phyloP scores from a whole-genome alignment of 2,888 invertebrate genomes.

The Gerris lacustris region DNA sequence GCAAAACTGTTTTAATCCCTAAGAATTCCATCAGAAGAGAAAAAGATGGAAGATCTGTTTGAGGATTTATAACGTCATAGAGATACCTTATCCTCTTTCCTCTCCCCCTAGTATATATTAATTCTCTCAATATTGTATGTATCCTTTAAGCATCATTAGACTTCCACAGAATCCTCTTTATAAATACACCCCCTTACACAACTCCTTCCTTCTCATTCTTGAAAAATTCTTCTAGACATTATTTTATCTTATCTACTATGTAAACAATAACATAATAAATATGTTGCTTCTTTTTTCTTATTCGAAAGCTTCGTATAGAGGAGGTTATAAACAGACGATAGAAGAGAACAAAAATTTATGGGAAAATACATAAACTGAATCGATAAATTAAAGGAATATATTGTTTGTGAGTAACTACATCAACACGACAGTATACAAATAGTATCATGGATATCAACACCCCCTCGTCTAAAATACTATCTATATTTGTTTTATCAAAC shows the following conservation, averaged over 20 bases:
- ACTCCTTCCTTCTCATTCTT: background rate
- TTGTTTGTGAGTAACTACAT: too few relatives aligned
- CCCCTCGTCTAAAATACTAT: too few relatives aligned
- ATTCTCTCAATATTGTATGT: background rate
- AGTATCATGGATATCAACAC: too few relatives aligned
- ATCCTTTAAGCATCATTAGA: constrained; percentile 3
- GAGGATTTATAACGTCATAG: constrained; percentile 1
- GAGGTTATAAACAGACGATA: too few relatives aligned
- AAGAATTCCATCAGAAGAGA: too few relatives aligned
- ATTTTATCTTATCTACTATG: background rate
- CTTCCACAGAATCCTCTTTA: background rate
- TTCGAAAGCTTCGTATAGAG: too few relatives aligned
- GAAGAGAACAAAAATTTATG: too few relatives aligned
- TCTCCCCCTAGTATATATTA: background rate
- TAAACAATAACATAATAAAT: constrained; percentile 5
- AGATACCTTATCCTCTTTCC: background rate
- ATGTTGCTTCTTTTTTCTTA: background rate
- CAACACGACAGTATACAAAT: too few relatives aligned
- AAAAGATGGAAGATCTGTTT: background rate
- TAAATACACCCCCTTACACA: background rate
- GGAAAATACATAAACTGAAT: too few relatives aligned
- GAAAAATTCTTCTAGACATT: background rate
- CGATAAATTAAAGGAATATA: too few relatives aligned
- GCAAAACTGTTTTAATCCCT: background rate
- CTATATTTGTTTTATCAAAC: too few relatives aligned